These are phyloP conservation scores for Euplexia lucipara DNA, from an alignment of 2,888 invertebrate genomes.

Conservation along the genomic window DNA sequence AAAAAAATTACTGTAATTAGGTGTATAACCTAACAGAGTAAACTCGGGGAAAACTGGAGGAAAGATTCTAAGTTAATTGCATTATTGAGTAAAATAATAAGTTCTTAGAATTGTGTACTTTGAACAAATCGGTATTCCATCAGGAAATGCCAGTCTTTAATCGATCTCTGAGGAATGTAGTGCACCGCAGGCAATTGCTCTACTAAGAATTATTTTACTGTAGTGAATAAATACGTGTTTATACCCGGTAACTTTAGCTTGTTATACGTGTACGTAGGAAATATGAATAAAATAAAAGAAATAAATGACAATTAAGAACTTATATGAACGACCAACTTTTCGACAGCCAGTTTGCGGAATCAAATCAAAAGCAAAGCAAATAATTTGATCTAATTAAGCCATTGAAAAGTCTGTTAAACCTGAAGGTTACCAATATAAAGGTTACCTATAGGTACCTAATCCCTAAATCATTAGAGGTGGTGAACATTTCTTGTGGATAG, in stretches of 20 bases:
- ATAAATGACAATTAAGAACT: too few species aligned
- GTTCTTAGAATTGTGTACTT: background rate
- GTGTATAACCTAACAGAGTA: background rate
- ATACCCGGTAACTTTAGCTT: background rate
- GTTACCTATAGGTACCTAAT: too few species aligned
- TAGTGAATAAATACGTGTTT: background rate
- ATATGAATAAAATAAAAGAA: background rate
- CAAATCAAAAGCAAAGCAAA: too few species aligned
- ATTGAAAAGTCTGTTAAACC: too few species aligned
- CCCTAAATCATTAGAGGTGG: too few species aligned
- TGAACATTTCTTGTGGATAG: too few species aligned
- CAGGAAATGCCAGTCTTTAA: background rate
- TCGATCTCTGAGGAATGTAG: conserved; percentile 3
- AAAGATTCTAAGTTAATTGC: background rate
- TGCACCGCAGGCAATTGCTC: background rate
- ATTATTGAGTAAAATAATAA: background rate
- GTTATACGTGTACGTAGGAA: background rate
- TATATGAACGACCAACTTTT: too few species aligned
- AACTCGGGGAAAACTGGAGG: background rate
- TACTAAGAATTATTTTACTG: conserved; percentile 2
- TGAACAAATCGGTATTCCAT: background rate
- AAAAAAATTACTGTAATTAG: too few species aligned
- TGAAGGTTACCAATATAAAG: too few species aligned
- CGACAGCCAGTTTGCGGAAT: too few species aligned
- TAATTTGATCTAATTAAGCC: too few species aligned